Percentiles rank a stretch among this genome's conserved stretches.
These are phyloP conservation scores for Archivesica marissinica DNA, from an alignment of 1,140 invertebrate genomes.

Conservation along the genomic window DNA sequence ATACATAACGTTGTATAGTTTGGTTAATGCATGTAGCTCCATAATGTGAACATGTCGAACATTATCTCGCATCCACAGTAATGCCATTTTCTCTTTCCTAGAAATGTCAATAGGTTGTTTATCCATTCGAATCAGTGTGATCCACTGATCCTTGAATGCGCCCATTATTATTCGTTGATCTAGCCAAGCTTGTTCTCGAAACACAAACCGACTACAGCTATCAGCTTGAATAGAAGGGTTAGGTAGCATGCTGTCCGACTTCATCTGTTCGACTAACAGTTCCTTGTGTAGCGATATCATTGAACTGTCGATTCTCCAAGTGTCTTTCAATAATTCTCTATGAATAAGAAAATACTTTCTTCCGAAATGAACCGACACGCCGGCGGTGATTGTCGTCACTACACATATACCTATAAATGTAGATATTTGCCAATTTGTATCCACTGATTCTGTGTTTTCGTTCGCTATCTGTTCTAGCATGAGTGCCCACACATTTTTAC, in stretches of 20 bases:
- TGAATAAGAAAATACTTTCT: constrained; percentile 54
- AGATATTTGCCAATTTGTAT: constrained; percentile 68
- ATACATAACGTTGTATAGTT: constrained; percentile 63
- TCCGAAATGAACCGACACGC: constrained; percentile 38
- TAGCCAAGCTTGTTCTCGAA: constrained; percentile 48
- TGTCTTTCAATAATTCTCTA: constrained; percentile 71
- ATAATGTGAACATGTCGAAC: constrained; percentile 73
- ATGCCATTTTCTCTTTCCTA: constrained; percentile 57
- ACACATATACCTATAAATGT: constrained; percentile 46
- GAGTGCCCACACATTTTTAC: constrained; percentile 62
- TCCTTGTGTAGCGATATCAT: constrained; percentile 52
- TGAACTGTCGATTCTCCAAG: constrained; percentile 69
- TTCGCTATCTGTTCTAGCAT: constrained; percentile 60
- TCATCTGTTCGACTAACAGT: no score
- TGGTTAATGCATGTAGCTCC: constrained; percentile 75
- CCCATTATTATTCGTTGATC: constrained; percentile 69
- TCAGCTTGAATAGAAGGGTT: no score
- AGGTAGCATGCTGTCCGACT: no score
- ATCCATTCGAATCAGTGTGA: constrained; percentile 62
- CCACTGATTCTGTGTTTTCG: constrained; percentile 45
- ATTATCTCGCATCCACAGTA: constrained; percentile 74
- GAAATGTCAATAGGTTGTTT: neutral
- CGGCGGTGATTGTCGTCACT: constrained; percentile 43
- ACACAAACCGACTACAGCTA: no score
- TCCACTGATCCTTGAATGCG: constrained; percentile 64